Conservation (phyloP, 2,797 vertebrate species). For the Parauchenoglanis ngamensis region DNA sequence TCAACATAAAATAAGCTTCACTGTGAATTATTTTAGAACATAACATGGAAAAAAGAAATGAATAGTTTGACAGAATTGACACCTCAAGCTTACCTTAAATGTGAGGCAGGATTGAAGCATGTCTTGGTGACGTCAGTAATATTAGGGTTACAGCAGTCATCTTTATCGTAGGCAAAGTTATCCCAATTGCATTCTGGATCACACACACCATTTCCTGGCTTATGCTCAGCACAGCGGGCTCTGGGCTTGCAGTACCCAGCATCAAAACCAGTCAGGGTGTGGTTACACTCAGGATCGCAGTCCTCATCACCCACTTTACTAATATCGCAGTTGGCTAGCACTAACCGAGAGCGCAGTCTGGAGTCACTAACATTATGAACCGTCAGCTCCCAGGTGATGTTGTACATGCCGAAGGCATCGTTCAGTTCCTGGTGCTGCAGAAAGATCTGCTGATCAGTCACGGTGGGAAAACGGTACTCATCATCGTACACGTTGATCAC, state of each 20-base stretch:
- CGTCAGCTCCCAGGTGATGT: conserved; percentile 96
- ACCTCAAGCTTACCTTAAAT: conserved; percentile 83
- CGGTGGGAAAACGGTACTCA: conserved; percentile 79
- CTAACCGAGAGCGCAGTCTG: conserved; percentile 86
- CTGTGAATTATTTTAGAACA: conserved; percentile 15
- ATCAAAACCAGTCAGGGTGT: conserved; percentile 90
- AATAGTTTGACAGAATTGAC: neutral
- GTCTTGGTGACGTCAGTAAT: conserved; percentile 97
- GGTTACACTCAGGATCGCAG: conserved; percentile 95
- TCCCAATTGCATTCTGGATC: conserved; percentile 96
- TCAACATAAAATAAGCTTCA: conserved; percentile 19
- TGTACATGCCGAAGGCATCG: conserved; percentile 89
- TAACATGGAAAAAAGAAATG: conserved; percentile 15
- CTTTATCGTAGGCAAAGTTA: conserved; percentile 87
- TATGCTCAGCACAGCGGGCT: conserved; percentile 78
- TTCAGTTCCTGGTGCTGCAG: conserved; percentile 92
- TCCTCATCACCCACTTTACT: conserved; percentile 89
- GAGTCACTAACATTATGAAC: conserved; percentile 91
- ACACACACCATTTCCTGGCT: conserved; percentile 88
- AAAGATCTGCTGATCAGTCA: conserved; percentile 90
- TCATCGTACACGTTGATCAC: conserved; percentile 92
- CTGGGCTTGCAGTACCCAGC: conserved; percentile 87
- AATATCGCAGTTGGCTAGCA: conserved; percentile 96
- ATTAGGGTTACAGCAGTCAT: conserved; percentile 94
- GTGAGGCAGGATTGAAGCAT: conserved; percentile 93